Evolutionary conservation across 2,797 vertebrate genomes (phyloP).

Genomic region (Mus caroli): DNA sequence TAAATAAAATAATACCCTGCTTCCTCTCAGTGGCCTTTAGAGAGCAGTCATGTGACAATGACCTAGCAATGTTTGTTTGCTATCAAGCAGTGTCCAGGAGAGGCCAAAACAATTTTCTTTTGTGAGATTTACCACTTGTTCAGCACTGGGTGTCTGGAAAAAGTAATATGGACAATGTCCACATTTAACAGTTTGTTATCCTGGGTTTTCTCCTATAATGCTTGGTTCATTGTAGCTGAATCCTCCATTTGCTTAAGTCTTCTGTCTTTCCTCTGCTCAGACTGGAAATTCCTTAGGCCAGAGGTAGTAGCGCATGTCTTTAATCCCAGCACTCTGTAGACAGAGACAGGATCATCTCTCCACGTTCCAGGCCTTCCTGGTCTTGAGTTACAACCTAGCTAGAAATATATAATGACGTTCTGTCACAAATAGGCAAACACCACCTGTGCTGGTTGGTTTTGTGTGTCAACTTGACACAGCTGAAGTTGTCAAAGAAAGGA

Average conservation of each 20-base stretch:
- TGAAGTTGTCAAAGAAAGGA: no score
- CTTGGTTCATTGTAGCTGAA: slow-evolving; percentile 8
- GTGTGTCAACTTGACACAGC: no score
- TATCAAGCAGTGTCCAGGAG: background rate
- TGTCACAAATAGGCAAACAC: background rate
- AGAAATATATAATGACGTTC: background rate
- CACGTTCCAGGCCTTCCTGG: background rate
- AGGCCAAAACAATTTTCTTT: background rate
- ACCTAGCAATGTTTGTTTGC: background rate
- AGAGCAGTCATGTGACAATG: slow-evolving; percentile 43
- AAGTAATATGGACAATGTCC: background rate
- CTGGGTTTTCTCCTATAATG: background rate
- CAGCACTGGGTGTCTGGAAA: background rate
- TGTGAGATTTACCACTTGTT: background rate
- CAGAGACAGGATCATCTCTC: background rate
- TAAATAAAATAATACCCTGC: slow-evolving; percentile 53
- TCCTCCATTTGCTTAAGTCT: background rate
- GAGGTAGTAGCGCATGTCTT: background rate
- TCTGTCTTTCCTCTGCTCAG: slow-evolving; percentile 34
- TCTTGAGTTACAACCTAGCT: background rate
- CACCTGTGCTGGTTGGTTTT: background rate
- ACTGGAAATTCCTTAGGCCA: background rate
- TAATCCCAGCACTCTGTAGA: background rate
- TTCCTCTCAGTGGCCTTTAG: slow-evolving; percentile 11
- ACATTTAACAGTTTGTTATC: slow-evolving; percentile 20